Base-by-base conservation (phyloP, 2,113 vertebrate genomes). In the Pica pica region DNA sequence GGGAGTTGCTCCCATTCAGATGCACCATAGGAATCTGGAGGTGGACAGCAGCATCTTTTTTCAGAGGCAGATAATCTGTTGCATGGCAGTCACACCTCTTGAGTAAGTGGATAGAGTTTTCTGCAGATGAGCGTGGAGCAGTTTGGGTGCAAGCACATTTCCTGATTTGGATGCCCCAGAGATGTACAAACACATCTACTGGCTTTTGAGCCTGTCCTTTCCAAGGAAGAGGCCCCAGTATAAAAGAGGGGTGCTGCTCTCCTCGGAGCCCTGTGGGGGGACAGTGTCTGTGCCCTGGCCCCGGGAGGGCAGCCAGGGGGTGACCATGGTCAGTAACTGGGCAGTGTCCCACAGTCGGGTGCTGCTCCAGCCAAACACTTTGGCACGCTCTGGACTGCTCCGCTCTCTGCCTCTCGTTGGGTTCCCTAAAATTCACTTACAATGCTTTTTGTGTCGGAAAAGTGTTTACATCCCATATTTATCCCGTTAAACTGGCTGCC, bases 331-430 rank as follows among this genome's bases (percentile, higher is more conserved):
- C 64, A 24, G 2, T 11, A 20, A 4, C 31, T 2, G 33, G 42
- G 39, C 57, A 73, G 16, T 2, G 26, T 18, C 60, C 60, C 42
- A 4, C 30, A 1, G 20, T 1, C 0, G 0, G 67, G 26, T 0
- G 1, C 53, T 11, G 55, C 4, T 56, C 39, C 16, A 4, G 2
- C 42, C 8, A 0, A 50, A 16, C 23, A 0, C 42, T 27, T 21
- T 3, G 82, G 74, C 49, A 42, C 1, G 0, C 19, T 63, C 46
- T 0, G 5, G 11, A 2, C 78, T 35, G 53, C 50, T 77, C 63
- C 0, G 0, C 60, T 28, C 41, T 47, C 41, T 39, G 50, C 60
- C 57, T 76, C 47, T 7, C 0, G 0, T 5, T n/a, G 49, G 4
- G 0, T 55, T 83, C 79, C 42, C 59, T 39, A 22, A 53, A 77